Conservation (phyloP, 2,797 vertebrate genomes). For the Hydrophis major region DNA sequence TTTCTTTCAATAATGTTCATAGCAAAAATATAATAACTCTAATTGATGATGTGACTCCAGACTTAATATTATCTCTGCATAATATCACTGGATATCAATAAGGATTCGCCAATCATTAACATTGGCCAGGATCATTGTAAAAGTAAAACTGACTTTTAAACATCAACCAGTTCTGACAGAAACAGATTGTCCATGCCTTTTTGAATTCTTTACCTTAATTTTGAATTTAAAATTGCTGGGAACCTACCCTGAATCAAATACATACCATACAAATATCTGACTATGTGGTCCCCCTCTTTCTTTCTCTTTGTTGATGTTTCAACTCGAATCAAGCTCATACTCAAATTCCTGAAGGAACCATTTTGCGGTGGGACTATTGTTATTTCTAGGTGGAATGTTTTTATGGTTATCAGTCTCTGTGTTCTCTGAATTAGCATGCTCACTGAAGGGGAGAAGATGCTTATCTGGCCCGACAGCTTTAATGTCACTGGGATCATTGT, state of each 20-base stretch:
- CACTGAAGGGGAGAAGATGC: conserved; percentile 89
- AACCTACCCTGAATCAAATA: neutral
- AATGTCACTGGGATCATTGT: conserved; percentile 76
- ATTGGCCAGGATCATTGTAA: neutral
- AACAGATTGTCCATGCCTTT: neutral
- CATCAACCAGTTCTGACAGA: neutral
- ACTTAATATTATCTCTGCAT: neutral
- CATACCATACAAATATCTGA: neutral
- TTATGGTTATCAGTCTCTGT: conserved; percentile 84
- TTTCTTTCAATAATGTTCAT: neutral
- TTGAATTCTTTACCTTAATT: too few species aligned
- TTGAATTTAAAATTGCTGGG: neutral
- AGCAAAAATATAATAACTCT: neutral
- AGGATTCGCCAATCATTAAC: neutral
- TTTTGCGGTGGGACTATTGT: conserved; percentile 74
- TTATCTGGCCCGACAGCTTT: conserved; percentile 88
- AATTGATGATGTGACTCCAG: neutral
- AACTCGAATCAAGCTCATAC: conserved; percentile 43
- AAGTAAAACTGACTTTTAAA: neutral
- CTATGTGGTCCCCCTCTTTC: neutral
- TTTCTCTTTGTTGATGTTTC: neutral
- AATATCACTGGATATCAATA: neutral
- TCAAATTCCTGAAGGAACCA: conserved; percentile 61
- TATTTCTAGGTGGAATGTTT: conserved; percentile 94
- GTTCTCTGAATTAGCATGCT: conserved; percentile 87